phyloP scores from a whole-genome alignment of 2,888 invertebrate species.

The Selenia dentaria region DNA sequence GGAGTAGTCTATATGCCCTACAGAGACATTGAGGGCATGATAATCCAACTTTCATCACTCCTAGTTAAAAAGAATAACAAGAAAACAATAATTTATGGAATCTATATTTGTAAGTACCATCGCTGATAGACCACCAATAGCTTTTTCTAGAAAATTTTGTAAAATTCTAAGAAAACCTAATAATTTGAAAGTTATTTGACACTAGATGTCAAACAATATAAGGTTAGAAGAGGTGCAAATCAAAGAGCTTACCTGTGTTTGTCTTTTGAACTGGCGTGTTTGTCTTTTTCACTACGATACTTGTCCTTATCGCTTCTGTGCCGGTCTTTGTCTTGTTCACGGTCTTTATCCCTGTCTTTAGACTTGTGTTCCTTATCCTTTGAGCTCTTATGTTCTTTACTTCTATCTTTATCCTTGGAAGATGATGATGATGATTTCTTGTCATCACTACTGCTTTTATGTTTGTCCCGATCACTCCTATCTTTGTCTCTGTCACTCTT shows the following conservation, averaged over 20 bases:
- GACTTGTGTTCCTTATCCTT: constrained; percentile 81
- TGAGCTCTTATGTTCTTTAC: constrained; percentile 54
- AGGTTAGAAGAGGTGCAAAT: constrained; percentile 8
- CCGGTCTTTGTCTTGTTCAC: constrained; percentile 67
- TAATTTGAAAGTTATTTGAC: constrained; percentile 6
- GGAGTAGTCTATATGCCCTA: too few relatives aligned
- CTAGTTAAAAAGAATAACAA: too few relatives aligned
- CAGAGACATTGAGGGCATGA: too few relatives aligned
- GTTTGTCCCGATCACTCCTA: constrained; percentile 56
- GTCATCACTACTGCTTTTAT: constrained; percentile 56
- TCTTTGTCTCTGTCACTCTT: constrained; percentile 73
- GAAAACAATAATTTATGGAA: too few relatives aligned
- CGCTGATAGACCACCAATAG: neutral
- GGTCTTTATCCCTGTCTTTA: constrained; percentile 57
- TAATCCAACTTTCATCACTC: too few relatives aligned
- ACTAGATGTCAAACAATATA: constrained; percentile 17
- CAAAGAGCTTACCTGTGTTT: constrained; percentile 76
- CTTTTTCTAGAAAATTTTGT: constrained; percentile 7
- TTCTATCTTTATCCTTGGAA: constrained; percentile 60
- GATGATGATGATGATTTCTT: constrained; percentile 58
- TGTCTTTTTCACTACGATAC: constrained; percentile 70
- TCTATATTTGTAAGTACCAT: neutral
- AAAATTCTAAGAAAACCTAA: neutral
- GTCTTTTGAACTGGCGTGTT: constrained; percentile 81
- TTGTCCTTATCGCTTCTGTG: constrained; percentile 73